Evolutionary conservation across 2,888 invertebrate species (phyloP).

Genomic region (Tortricodes alternella): DNA sequence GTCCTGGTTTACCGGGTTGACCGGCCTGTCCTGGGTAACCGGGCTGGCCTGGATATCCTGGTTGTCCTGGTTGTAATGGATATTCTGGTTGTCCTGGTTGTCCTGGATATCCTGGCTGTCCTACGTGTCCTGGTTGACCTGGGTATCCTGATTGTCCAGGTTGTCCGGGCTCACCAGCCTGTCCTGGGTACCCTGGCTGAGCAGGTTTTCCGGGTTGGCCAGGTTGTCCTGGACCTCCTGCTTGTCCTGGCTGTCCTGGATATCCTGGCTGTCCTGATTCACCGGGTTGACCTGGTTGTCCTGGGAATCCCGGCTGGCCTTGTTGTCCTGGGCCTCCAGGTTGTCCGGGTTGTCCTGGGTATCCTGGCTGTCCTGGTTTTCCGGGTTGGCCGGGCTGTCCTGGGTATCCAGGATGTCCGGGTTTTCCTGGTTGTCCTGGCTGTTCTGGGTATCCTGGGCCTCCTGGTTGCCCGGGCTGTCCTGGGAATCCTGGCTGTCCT

Average conservation of each 20-base stretch:
- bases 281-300: constrained; percentile 21
- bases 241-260: constrained; percentile 10
- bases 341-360: constrained; percentile 30
- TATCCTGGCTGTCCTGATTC: constrained; percentile 13
- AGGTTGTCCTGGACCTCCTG: constrained; percentile 16
- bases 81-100: constrained; percentile 38
- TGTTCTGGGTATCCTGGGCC: constrained; percentile 39
- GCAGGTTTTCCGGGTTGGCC: constrained; percentile 22
- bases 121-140: constrained; percentile 38
- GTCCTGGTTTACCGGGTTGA: constrained; percentile 42
- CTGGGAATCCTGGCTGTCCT: constrained; percentile 38
- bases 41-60: constrained; percentile 26
- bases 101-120: constrained; percentile 35
- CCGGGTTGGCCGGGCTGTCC: constrained; percentile 34
- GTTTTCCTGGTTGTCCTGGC: constrained; percentile 38
- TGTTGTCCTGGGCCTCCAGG: constrained; percentile 33
- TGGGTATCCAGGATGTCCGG: constrained; percentile 39
- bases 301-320: constrained; percentile 44
- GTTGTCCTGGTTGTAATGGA: constrained; percentile 3
- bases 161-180: constrained; percentile 13
- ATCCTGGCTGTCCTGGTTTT: constrained; percentile 39
- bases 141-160: constrained; percentile 17
- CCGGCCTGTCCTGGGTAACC: constrained; percentile 26
- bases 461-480: constrained; percentile 33
- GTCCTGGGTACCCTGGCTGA: constrained; percentile 11